Base-by-base conservation (phyloP, 2,888 invertebrate genomes). In the Parnassius orleans region DNA sequence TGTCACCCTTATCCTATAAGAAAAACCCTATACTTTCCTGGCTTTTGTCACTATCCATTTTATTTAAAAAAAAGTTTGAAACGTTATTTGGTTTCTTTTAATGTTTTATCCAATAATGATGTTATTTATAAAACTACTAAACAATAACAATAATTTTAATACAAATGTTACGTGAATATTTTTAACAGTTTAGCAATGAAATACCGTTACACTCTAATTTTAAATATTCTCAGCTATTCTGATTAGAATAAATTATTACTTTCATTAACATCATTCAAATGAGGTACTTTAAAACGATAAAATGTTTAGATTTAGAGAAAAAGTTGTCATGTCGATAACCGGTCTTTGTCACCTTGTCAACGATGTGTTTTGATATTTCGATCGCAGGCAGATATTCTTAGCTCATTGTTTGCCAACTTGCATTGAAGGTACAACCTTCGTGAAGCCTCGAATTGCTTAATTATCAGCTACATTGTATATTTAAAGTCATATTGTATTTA, bases 361-460 rank as follows among this genome's bases (percentile, higher is more conserved):
- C 46, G 41, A 47, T 57, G n/a, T 47, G 42, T 14, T 48, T 50
- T 50, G 46, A 60, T 19, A 48, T 50, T 50, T 54, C 47, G 47
- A 59, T 53, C 47, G 10, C 11, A n/a, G 56, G 41, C 3, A 0
- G 44, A 15, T n/a, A 48, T 33, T 57, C 48, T 47, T 41, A 10
- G 2, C 48, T 48, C 48, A 24, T 46, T 50, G 41, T 47, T 56
- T 53, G 55, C 50, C 15, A 53, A 48, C 46, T 53, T 46, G 48
- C 52, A 61, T 11, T 19, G 9, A 33, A 47, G 7, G 10, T 24
- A 15, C n/a, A 43, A 56, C 63, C 63, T 60, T 63, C 47, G 54
- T 14, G 63, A 56, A 55, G 55, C 53, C 53, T 42, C 59, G 41
- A 47, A 63, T 63, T 63, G 63, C 59, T 51, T 63, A 63, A 63